Percentiles rank a stretch among this genome's conserved stretches.
phyloP scores from a whole-genome alignment of 1,140 invertebrate species.

The Drosophila pruinosa region DNA sequence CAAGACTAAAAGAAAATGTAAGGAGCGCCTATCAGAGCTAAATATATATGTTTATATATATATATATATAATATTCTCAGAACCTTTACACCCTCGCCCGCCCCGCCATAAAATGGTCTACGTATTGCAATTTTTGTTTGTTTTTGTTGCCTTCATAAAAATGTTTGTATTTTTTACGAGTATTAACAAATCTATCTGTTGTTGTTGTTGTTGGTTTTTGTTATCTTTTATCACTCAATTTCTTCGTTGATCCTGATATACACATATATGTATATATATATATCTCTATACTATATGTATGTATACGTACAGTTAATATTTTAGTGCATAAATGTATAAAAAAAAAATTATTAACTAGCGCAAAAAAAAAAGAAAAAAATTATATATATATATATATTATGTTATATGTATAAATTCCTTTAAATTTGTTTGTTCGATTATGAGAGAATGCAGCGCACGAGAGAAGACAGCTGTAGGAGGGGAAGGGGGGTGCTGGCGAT shows the following conservation, averaged over 20 bases:
- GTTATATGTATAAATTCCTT: slow-evolving; percentile 22
- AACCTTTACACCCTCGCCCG: background rate
- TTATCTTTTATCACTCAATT: slow-evolving; percentile 76
- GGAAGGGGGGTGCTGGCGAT: background rate
- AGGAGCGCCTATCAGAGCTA: slow-evolving; percentile 8
- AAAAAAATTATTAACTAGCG: slow-evolving; percentile 63
- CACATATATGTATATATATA: slow-evolving; percentile 41
- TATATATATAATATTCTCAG: background rate
- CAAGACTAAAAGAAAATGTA: background rate
- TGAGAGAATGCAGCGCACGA: slow-evolving; percentile 28
- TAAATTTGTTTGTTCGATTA: slow-evolving; percentile 13
- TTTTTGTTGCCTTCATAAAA: slow-evolving; percentile 7
- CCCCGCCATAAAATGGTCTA: slow-evolving; percentile 45
- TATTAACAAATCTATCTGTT: slow-evolving; percentile 29
- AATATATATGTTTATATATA: slow-evolving; percentile 1
- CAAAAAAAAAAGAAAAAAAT: slow-evolving; percentile 56
- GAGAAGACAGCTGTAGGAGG: background rate
- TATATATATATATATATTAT: slow-evolving; percentile 9
- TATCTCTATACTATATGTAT: slow-evolving; percentile 27
- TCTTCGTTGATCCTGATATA: slow-evolving; percentile 82
- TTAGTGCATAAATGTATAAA: slow-evolving; percentile 39
- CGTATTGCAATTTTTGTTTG: slow-evolving; percentile 54
- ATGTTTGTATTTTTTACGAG: slow-evolving; percentile 21
- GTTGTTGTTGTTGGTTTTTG: slow-evolving; percentile 28
- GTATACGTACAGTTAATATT: slow-evolving; percentile 29